phyloP scores from a whole-genome alignment of 1,140 invertebrate species.

The Drosophila nigrodunni region DNA sequence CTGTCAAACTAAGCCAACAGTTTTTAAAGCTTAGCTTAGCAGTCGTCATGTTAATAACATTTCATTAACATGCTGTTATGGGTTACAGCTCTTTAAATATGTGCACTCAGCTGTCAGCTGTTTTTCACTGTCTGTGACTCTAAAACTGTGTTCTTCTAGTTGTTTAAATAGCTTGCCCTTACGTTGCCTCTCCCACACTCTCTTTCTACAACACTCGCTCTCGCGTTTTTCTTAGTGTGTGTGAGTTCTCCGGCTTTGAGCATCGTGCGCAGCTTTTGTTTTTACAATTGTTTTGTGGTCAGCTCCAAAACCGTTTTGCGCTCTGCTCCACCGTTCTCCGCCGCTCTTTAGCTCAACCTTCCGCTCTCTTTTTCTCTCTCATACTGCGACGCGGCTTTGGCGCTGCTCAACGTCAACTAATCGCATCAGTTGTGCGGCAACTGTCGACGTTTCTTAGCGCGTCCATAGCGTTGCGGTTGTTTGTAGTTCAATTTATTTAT shows the following conservation, averaged over 20 bases:
- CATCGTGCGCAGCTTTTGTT: conserved; percentile 50
- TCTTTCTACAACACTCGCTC: background rate
- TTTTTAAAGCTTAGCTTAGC: background rate
- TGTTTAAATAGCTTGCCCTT: conserved; percentile 12
- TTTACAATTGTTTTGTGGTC: conserved; percentile 53
- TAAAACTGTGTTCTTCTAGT: conserved; percentile 13
- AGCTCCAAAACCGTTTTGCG: conserved; percentile 29
- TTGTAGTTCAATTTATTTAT: background rate
- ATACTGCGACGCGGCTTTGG: conserved; percentile 30
- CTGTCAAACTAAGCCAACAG: background rate
- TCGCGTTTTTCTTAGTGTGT: background rate
- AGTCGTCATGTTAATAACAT: background rate
- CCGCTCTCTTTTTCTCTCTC: conserved; percentile 10
- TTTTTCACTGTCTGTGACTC: conserved; percentile 20
- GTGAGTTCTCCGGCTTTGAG: background rate
- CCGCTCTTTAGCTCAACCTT: conserved; percentile 25
- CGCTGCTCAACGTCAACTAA: conserved; percentile 40
- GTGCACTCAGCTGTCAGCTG: conserved; percentile 22
- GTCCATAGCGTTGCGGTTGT: conserved; percentile 41
- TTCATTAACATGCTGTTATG: conserved; percentile 1
- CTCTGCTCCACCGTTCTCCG: conserved; percentile 11
- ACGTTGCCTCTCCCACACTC: background rate
- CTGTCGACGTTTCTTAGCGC: conserved; percentile 67
- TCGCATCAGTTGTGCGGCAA: conserved; percentile 71
- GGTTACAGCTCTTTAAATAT: conserved; percentile 6